These are phyloP conservation scores for Turritopsis dohrnii DNA, from an alignment of 30 jellyfish, hydroid and myxozoan genomes.

Conservation along the genomic window DNA sequence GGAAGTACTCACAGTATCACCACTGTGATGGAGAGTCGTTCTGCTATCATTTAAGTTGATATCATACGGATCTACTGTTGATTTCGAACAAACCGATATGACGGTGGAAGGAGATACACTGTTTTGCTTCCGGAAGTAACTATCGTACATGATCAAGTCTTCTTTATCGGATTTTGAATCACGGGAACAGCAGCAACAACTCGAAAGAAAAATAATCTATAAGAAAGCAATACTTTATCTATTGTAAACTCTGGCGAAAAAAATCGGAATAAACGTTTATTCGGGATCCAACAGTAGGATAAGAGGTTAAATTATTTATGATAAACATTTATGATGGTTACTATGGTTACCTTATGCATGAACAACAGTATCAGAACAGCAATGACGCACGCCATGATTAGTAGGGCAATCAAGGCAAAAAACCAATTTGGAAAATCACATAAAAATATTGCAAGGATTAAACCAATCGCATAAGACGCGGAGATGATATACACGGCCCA, in stretches of 20 bases:
- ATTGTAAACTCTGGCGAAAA: not conserved
- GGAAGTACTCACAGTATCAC: not conserved
- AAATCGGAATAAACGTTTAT: not conserved
- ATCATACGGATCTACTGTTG: not conserved
- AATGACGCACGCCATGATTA: conserved; percentile 49
- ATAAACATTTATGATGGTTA: not conserved
- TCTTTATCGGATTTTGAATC: conserved; percentile 54
- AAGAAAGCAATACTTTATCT: not conserved
- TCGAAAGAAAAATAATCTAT: not conserved
- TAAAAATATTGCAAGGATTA: conserved; percentile 44
- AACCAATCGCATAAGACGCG: conserved; percentile 46
- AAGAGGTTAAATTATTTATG: too few species aligned
- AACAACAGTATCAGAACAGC: conserved; percentile 58
- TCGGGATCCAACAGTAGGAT: not conserved
- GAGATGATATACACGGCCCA: conserved; percentile 41
- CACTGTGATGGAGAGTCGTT: not conserved
- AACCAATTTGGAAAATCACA: conserved; percentile 60
- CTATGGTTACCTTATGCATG: conserved; percentile 54
- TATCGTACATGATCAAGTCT: conserved; percentile 38
- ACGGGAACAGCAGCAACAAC: conserved; percentile 47
- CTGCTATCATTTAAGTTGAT: not conserved
- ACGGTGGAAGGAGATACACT: not conserved
- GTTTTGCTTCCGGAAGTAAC: not conserved
- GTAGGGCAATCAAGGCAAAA: conserved; percentile 59
- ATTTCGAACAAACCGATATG: not conserved